Evolutionary conservation across 2,797 vertebrate genomes (phyloP), one percentile per base, ranked within the genome.

Genomic region (Karalla daura): DNA sequence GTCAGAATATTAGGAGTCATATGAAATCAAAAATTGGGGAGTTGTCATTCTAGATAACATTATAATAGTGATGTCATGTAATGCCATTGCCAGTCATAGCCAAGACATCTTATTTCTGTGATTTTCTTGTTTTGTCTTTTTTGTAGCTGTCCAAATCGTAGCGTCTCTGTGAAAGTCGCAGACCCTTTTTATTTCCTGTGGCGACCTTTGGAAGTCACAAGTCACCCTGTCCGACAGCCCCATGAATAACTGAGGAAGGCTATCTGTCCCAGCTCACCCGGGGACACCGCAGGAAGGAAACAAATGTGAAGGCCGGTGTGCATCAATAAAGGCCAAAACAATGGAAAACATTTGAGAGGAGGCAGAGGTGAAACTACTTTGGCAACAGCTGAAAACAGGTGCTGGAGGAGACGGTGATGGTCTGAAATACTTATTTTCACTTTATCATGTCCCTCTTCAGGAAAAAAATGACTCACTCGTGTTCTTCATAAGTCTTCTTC

Each of bases 161-260:
- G 18, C 39, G 39, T 50, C 49, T 55, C 40, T 0, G 1, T 70
- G 61, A 75, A 63, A 62, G 56, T 58, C 46, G 39, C 32, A 0
- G 37, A 68, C 15, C 11, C 13, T 69, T 74, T 81, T 80, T 39
- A 55, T 72, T 78, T 83, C 84, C 69, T 49, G 44, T 60, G 63
- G 77, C 73, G 45, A 76, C 80, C 76, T 28, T 69, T 69, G 67
- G 56, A 82, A 78, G 86, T 82, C 86, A 90, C 80, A 64, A 88
- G 81, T 91, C 83, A 89, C 76, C 8, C 32, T 70, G 78, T 83
- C 52, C 11, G 83, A 93, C 90, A 88, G 83, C 56, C 56, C 81
- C 74, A 88, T 89, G 90, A 91, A 92, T 91, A 87, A 91, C 84
- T 62, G 75, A 87, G 78, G 62, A 73, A 56, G 10, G 61, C 74